Evolutionary conservation across 2,113 vertebrate genomes (phyloP).

Genomic region (Microtus oregoni): DNA sequence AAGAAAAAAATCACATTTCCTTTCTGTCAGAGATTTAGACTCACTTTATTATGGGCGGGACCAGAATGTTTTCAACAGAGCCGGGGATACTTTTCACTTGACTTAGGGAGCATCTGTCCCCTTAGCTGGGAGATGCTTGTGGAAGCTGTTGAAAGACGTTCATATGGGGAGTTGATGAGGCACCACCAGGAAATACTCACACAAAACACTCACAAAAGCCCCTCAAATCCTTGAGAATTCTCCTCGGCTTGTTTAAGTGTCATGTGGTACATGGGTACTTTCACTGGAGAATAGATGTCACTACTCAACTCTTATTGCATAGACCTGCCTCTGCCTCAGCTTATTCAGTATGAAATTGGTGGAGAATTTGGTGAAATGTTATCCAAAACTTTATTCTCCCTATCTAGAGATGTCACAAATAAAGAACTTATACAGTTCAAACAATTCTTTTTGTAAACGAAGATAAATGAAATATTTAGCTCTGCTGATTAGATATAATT

Average conservation of each 20-base stretch:
- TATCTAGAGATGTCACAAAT: not conserved
- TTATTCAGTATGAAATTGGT: slow-evolving; percentile 19
- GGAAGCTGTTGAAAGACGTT: not conserved
- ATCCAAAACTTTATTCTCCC: not conserved
- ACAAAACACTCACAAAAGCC: not conserved
- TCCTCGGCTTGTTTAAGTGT: not conserved
- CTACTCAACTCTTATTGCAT: not conserved
- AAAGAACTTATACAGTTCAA: not conserved
- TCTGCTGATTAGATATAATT: not conserved
- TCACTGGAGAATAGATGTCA: slow-evolving; percentile 22
- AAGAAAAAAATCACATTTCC: not conserved
- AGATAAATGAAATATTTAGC: not conserved
- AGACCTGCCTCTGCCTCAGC: not conserved
- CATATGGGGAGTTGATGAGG: not conserved
- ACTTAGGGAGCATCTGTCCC: slow-evolving; percentile 34
- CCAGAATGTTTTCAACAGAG: slow-evolving; percentile 19
- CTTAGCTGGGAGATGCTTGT: slow-evolving; percentile 28
- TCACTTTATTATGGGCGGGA: slow-evolving; percentile 10
- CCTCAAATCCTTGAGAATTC: too few species aligned
- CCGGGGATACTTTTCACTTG: not conserved
- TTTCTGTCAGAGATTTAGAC: not conserved
- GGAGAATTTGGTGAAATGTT: not conserved
- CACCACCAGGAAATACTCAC: slow-evolving; percentile 15
- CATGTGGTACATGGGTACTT: not conserved
- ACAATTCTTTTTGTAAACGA: not conserved